A percentile compares a stretch with the other conserved stretches of the same genome.
These are phyloP conservation scores for Bos javanicus DNA, from an alignment of 2,113 vertebrate species.

Conservation along the genomic window DNA sequence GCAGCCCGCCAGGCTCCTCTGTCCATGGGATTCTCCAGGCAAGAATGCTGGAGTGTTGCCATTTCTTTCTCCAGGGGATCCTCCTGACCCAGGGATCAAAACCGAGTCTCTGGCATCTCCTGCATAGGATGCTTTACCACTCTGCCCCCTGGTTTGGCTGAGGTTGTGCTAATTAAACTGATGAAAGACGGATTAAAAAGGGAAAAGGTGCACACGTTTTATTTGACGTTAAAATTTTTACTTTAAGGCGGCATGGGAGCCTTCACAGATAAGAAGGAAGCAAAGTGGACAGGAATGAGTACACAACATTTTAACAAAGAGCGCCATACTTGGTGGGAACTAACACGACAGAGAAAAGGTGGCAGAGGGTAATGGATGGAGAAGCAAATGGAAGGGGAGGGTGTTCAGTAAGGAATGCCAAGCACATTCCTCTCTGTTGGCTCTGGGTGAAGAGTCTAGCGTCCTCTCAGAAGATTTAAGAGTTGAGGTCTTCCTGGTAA, in stretches of 20 bases:
- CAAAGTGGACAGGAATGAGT: not conserved
- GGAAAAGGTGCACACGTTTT: not conserved
- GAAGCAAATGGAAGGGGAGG: not conserved
- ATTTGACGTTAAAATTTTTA: not conserved
- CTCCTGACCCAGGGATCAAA: not conserved
- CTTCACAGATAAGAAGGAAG: not conserved
- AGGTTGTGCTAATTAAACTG: not conserved
- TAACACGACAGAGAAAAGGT: not conserved
- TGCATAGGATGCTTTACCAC: not conserved
- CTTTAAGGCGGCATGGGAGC: fast-evolving
- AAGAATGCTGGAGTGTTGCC: not conserved
- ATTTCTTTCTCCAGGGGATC: not conserved
- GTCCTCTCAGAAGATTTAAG: too few relatives aligned
- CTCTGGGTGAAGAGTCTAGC: not conserved
- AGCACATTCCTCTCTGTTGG: not conserved
- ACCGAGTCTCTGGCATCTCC: not conserved
- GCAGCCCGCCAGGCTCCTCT: not conserved
- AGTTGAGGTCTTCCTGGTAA: not conserved
- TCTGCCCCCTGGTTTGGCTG: not conserved
- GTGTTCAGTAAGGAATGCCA: not conserved
- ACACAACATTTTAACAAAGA: not conserved
- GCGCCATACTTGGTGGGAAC: fast-evolving
- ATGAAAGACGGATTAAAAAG: not conserved
- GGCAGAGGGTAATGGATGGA: not conserved
- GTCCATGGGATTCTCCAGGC: not conserved